phyloP scores from a whole-genome alignment of 2,888 invertebrate species.

The Conus canariensis region DNA sequence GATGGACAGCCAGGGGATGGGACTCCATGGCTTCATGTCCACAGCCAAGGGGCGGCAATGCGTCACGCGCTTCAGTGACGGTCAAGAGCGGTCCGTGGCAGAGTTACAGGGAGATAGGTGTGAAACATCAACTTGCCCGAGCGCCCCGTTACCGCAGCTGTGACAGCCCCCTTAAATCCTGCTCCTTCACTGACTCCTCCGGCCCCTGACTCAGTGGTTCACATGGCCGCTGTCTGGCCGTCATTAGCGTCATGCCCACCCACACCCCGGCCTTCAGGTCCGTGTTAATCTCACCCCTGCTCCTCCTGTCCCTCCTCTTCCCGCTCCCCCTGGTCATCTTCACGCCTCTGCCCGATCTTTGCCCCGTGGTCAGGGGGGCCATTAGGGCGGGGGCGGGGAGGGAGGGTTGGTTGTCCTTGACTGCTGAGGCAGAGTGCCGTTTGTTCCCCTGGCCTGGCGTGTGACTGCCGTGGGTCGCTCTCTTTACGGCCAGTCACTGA shows the following conservation, averaged over 20 bases:
- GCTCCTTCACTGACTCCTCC: background rate
- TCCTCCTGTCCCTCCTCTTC: background rate
- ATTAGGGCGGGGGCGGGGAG: background rate
- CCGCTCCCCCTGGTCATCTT: slow-evolving; percentile 18
- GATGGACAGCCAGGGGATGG: background rate
- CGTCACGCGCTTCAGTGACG: too few species aligned
- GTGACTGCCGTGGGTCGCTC: too few species aligned
- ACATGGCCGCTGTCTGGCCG: background rate
- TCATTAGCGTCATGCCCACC: background rate
- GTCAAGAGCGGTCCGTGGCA: background rate
- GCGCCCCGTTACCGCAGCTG: background rate
- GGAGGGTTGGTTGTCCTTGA: background rate
- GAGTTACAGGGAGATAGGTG: slow-evolving; percentile 16
- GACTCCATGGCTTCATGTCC: background rate
- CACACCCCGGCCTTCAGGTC: too few species aligned
- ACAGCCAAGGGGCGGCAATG: too few species aligned
- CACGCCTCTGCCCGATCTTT: background rate
- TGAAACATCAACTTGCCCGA: background rate
- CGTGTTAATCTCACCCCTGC: too few species aligned
- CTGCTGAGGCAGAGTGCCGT: background rate
- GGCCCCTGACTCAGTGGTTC: background rate
- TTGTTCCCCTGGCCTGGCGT: background rate
- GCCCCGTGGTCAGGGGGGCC: background rate
- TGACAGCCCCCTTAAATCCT: background rate
- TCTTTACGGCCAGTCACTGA: too few species aligned